These are phyloP conservation scores for Eumeta japonica DNA, from an alignment of 1,140 invertebrate genomes.

Conservation along the genomic window DNA sequence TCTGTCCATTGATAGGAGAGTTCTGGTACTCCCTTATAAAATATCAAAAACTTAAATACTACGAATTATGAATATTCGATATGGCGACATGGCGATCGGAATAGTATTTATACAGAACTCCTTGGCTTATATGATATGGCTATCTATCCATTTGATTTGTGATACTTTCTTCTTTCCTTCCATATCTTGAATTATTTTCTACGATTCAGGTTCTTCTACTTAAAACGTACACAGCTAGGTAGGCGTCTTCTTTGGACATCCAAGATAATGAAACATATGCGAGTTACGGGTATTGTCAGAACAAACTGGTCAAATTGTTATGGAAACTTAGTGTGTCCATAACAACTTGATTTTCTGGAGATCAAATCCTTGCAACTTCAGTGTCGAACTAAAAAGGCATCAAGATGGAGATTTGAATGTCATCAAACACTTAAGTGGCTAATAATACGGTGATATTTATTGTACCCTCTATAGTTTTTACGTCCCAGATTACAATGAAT, in stretches of 20 bases:
- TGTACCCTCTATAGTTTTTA: slow-evolving; percentile 33
- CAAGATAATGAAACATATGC: slow-evolving; percentile 10
- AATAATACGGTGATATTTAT: slow-evolving; percentile 40
- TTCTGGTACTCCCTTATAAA: slow-evolving; percentile 17
- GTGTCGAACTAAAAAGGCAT: slow-evolving; percentile 36
- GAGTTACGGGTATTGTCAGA: no score
- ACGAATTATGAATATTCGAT: slow-evolving; percentile 14
- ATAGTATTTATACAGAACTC: slow-evolving; percentile 7
- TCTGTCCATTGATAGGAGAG: no score
- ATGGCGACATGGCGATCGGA: slow-evolving; percentile 7
- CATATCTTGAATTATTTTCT: slow-evolving; percentile 18
- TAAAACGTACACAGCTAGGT: slow-evolving; percentile 13
- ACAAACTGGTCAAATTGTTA: slow-evolving; percentile 11
- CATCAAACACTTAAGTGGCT: slow-evolving; percentile 42
- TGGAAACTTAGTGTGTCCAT: slow-evolving; percentile 13
- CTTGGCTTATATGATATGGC: slow-evolving; percentile 9
- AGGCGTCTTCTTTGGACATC: slow-evolving; percentile 8
- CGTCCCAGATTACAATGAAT: slow-evolving; percentile 42
- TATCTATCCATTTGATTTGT: slow-evolving; percentile 3
- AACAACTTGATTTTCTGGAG: slow-evolving; percentile 14
- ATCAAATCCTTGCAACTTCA: slow-evolving; percentile 33
- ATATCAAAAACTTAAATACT: slow-evolving; percentile 6
- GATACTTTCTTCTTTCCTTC: slow-evolving; percentile 7
- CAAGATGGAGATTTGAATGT: slow-evolving; percentile 27
- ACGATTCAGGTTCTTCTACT: slow-evolving; percentile 14